A percentile compares a stretch with the other conserved stretches of the same genome.
These are phyloP conservation scores for Melolontha melolontha DNA, from an alignment of 2,888 invertebrate species.

Conservation along the genomic window DNA sequence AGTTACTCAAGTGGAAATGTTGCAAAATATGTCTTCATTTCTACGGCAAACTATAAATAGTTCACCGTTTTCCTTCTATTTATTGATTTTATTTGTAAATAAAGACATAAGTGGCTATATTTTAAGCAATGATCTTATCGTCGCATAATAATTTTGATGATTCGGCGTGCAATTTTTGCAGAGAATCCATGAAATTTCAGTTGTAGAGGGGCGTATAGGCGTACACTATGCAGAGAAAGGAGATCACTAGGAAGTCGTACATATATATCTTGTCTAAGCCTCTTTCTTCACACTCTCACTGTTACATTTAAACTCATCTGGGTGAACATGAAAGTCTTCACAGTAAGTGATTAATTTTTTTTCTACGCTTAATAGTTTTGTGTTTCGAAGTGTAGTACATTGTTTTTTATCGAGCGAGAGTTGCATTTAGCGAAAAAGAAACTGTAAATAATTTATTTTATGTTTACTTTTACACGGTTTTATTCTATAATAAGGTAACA, in stretches of 20 bases:
- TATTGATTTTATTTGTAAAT: too few species aligned
- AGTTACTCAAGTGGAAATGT: too few species aligned
- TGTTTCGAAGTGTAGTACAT: conserved; percentile 13
- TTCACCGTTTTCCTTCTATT: too few species aligned
- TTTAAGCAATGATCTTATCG: not conserved
- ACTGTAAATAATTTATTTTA: too few species aligned
- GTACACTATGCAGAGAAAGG: conserved; percentile 59
- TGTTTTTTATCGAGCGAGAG: not conserved
- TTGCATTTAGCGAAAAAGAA: too few species aligned
- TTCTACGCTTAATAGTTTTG: conserved; percentile 11
- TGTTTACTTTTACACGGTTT: too few species aligned
- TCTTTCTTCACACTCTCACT: conserved; percentile 55
- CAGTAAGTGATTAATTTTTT: conserved; percentile 56
- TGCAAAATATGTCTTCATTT: too few species aligned
- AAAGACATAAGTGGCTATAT: too few species aligned
- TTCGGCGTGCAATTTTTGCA: conserved; percentile 8
- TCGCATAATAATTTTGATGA: not conserved
- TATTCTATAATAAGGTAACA: too few species aligned
- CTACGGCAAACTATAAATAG: too few species aligned
- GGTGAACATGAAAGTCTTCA: conserved; percentile 57
- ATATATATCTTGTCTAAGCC: conserved; percentile 59
- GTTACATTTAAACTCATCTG: conserved; percentile 49
- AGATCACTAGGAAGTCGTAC: conserved; percentile 59
- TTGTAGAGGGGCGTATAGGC: conserved; percentile 41
- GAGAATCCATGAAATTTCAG: conserved; percentile 12